Conservation (phyloP, 1,140 invertebrate genomes). For the Ceratina australensis region DNA sequence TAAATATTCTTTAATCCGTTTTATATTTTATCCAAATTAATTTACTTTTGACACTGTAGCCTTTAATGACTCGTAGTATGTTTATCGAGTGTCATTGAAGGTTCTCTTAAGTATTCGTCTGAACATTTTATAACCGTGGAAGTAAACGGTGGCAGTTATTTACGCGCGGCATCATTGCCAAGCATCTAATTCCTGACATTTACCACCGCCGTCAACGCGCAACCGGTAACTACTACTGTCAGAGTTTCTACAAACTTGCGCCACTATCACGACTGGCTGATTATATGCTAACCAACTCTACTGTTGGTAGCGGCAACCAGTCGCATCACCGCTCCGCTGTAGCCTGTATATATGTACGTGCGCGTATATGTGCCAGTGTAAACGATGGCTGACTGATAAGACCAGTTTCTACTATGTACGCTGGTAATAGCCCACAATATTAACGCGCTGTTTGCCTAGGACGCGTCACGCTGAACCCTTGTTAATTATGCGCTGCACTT, state of each 20-base stretch:
- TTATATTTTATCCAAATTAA: no score
- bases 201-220: background rate
- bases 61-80: no score
- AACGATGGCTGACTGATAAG: conserved; percentile 45
- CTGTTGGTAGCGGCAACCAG: background rate
- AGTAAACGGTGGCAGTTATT: no score
- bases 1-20: no score
- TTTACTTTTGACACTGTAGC: no score
- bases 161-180: no score
- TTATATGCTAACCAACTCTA: conserved; percentile 29
- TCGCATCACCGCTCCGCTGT: background rate
- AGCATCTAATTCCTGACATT: conserved; percentile 5
- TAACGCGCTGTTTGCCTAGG: conserved; percentile 20
- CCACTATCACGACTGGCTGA: conserved; percentile 28
- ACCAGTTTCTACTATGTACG: conserved; percentile 36
- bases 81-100: no score
- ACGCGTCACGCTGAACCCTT: conserved; percentile 19
- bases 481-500: conserved; percentile 18
- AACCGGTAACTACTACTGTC: conserved; percentile 11
- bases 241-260: conserved; percentile 30
- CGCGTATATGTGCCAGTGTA: conserved; percentile 5
- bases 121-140: background rate
- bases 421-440: conserved; percentile 34
- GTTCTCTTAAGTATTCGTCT: background rate
- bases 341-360: no score